Base-by-base conservation (phyloP, 2,888 invertebrate genomes). In the Lampropteryx suffumata region DNA sequence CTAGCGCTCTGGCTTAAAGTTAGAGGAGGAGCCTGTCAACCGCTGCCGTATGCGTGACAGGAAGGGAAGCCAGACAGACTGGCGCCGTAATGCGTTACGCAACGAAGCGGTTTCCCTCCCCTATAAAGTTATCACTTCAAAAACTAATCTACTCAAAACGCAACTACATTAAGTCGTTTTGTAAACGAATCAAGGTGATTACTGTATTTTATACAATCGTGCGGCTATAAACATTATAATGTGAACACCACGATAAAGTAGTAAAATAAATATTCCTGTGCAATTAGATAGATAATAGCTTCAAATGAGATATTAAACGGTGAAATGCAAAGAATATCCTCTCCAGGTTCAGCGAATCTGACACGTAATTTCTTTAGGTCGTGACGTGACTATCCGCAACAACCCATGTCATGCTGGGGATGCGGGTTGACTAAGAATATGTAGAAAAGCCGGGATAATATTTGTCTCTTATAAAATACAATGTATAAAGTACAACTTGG, bases 381-480 rank as follows among this genome's bases (percentile, higher is more conserved):
- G 65, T 68, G 61, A 72, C 68, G 65, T 68, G 61, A 72, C 65
- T 66, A 69, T 71, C 71, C 68, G 4, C 6, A 17, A 50, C 52
- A 35, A 21, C 26, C 48, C 21, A 35, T 55, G 50, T 41, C 28
- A 32, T 14, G 39, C 8, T 17, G n/a, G 11, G 9, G 32, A 12
- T 14, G 9, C 41, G 35, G 8, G 45, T 8, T 21, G 12, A 6
- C 8, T 7, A n/a, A 0, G 1, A 0, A 24, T 0, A 17, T 13
- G 17, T 6, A 12, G n/a, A 43, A 50, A 52, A 47, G 47, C 36
- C 51, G 51, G 47, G 33, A 3, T 2, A 17, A 17, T 3, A 3
- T 17, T 4, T 4, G 4, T 17, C 17, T 17, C n/a, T n/a, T n/a
- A 3, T 26, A 17, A 24, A 7, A 24, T 24, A 24, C 7, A 24